Evolutionary conservation across 2,888 invertebrate species (phyloP), one percentile per base, ranked within the genome.

Genomic region (Tachina lurida): DNA sequence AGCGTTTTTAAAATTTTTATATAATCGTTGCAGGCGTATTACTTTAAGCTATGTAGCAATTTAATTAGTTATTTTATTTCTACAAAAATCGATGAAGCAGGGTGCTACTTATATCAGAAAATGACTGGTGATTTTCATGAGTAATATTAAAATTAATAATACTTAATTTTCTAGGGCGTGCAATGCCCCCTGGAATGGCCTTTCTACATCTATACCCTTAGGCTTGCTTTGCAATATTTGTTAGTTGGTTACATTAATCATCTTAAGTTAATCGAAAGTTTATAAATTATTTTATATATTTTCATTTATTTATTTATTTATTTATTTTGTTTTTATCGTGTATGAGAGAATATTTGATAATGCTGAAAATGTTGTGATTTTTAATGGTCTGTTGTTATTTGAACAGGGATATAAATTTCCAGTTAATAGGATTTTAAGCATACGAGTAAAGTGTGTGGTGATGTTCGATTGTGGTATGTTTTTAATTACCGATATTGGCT

Each of bases 371-470:
- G 71, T 77, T 79, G 82, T 76, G 86, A 83, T 83, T 86, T 86
- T 86, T 86, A 79, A 79, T 83, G 75, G 82, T 78, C 52, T 75
- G 63, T 58, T 74, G 63, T 70, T 62, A 65, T 74, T 82, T 71
- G 62, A 58, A 58, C 63, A 78, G 58, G 52, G 15, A 70, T 81
- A 77, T 87, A 87, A 87, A 87, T 87, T 87, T 84, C 65, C 87
- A 79, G 87, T 87, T 88, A 88, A 87, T 88, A 87, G 87, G 88
- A 88, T 88, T 88, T 87, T 80, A 85, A 82, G 17, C 68, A 43
- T 81, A 31, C 31, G 31, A 31, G 7, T 31, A 68, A 81, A 79
- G 74, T 79, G 83, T 52, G 62, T 77, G 79, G 49, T 68, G 12
- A 45, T 76, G 68, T 80, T 62, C 22, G 31, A 41, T 68, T 71